Conservation (phyloP, 2,113 vertebrate genomes). For the Aplodontia rufa region DNA sequence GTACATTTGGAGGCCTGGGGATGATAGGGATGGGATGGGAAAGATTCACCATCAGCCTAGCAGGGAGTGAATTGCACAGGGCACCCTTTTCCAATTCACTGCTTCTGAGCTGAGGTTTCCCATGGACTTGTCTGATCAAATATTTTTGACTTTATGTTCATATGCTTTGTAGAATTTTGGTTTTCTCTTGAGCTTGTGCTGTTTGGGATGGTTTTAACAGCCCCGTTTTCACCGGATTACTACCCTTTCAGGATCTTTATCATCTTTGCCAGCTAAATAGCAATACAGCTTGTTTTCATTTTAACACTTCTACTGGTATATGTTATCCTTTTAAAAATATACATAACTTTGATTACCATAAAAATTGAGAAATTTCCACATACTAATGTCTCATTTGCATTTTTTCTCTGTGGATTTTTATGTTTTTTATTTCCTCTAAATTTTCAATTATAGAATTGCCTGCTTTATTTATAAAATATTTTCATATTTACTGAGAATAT, state of each 20-base stretch:
- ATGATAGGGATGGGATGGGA: rapidly evolving
- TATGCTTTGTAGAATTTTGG: not conserved
- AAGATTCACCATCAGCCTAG: rapidly evolving
- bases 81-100: not conserved
- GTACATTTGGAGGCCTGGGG: too few species aligned
- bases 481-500: not conserved
- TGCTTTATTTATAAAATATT: not conserved
- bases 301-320: not conserved
- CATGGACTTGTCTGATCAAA: not conserved
- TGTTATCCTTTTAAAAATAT: not conserved
- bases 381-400: not conserved
- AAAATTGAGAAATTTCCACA: not conserved
- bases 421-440: not conserved
- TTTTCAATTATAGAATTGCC: not conserved
- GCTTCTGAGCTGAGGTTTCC: not conserved
- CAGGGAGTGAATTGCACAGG: not conserved
- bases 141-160: not conserved
- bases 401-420: not conserved
- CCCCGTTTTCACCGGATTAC: not conserved
- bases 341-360: not conserved
- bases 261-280: not conserved
- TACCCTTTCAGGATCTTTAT: not conserved
- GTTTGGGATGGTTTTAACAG: not conserved
- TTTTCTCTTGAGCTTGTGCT: not conserved
- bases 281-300: not conserved